Evolutionary conservation across 2,797 vertebrate genomes (phyloP), one percentile per base, ranked within the genome.

Genomic region (Valencia hispanica): DNA sequence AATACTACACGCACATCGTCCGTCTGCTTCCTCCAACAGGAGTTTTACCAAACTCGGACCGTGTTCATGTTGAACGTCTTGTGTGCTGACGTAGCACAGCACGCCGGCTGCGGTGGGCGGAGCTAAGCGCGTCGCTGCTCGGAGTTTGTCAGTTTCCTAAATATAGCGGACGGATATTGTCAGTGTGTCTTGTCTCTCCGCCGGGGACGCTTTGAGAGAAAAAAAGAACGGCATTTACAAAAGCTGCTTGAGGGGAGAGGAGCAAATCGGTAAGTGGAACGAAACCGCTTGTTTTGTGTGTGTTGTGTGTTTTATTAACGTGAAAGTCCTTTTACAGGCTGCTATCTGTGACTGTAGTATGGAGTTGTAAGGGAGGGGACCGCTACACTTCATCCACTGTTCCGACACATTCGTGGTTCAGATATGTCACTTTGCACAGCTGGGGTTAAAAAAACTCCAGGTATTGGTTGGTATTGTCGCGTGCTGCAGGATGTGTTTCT

Each of bases 71-170:
- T 17, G 32, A 9, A 63, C 61, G 61, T 61, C 59, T n/a, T 25
- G 12, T 32, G 14, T 57, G 15, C 66, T 39, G 20, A 72, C 70
- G 57, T 20, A 17, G 57, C 30, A n/a, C n/a, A 3, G 5, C n/a
- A 45, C 55, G 30, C 72, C 12, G 34, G 61, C 61, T 39, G n/a
- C 72, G 12, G 41, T 74, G 92, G 93, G 91, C 72, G 93, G 93
- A 80, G 92, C 85, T n/a, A 57, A n/a, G 18, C 32, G 18, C 30
- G 17, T 4, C 11, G 27, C 74, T 32, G 84, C 77, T 79, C 72
- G 36, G 89, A 90, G 80, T 91, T 88, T 90, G 85, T 89, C 87
- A 89, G 78, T 90, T 89, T 89, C 87, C 87, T 85, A 90, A 91
- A 92, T 84, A 86, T 80, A 90, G 76, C 75, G 88, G 86, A 75